phyloP scores from a whole-genome alignment of 2,113 vertebrate species.

The Salvelinus sp. region DNA sequence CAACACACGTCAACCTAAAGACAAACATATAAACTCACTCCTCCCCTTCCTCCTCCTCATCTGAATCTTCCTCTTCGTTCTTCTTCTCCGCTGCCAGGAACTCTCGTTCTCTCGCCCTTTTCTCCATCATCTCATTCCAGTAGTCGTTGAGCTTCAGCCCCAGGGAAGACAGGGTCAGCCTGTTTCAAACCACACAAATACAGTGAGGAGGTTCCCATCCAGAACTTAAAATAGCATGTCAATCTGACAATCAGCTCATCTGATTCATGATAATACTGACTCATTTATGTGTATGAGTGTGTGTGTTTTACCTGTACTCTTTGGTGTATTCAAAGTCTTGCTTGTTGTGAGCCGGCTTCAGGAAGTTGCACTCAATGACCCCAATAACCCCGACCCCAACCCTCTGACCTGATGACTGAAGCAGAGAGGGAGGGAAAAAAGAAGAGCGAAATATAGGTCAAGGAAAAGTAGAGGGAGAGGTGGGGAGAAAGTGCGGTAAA shows the following conservation, averaged over 20 bases:
- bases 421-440: neutral
- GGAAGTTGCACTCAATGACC: slow-evolving; percentile 82
- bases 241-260: too few relatives aligned
- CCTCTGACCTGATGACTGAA: slow-evolving; percentile 70
- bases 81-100: slow-evolving; percentile 52
- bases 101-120: slow-evolving; percentile 65
- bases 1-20: neutral
- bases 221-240: too few relatives aligned
- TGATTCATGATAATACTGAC: too few relatives aligned
- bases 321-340: slow-evolving; percentile 85
- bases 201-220: neutral
- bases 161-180: slow-evolving; percentile 57
- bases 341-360: slow-evolving; percentile 82
- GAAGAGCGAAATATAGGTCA: neutral
- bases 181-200: neutral
- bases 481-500: neutral
- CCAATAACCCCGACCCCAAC: slow-evolving; percentile 79
- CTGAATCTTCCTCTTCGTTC: slow-evolving; percentile 16
- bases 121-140: slow-evolving; percentile 77
- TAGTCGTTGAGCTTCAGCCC: slow-evolving; percentile 80
- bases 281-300: too few relatives aligned
- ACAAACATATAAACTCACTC: slow-evolving; percentile 50
- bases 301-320: slow-evolving; percentile 74
- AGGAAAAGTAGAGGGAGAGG: neutral
- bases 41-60: slow-evolving; percentile 19